Percentiles rank a stretch among this genome's conserved stretches.
phyloP scores from a whole-genome alignment of 2,113 vertebrate species.

The Petroica traversi region DNA sequence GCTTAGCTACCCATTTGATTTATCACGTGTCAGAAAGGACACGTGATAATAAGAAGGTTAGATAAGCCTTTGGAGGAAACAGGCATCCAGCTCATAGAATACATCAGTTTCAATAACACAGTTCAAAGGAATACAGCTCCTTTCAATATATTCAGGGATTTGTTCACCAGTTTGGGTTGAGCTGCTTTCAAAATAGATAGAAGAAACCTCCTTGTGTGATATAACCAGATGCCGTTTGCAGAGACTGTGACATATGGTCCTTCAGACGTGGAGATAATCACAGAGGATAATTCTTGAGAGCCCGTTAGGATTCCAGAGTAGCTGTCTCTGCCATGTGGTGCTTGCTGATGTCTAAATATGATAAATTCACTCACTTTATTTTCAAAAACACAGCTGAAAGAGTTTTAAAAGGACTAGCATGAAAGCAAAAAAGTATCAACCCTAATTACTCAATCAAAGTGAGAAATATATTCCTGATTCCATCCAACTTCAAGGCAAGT shows the following conservation, averaged over 20 bases:
- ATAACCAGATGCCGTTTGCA: slow-evolving; percentile 54
- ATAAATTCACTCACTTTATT: slow-evolving; percentile 60
- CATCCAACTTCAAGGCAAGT: slow-evolving; percentile 59
- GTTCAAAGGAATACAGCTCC: slow-evolving; percentile 37
- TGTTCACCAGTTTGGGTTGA: slow-evolving; percentile 38
- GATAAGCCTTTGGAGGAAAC: slow-evolving; percentile 5
- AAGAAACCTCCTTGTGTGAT: slow-evolving; percentile 40
- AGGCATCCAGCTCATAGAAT: not conserved
- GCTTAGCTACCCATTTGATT: slow-evolving; percentile 7
- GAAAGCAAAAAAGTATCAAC: slow-evolving; percentile 13
- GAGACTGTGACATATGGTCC: slow-evolving; percentile 59
- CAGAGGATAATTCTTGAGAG: slow-evolving; percentile 60
- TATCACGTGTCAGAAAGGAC: slow-evolving; percentile 5
- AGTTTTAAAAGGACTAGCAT: slow-evolving; percentile 43
- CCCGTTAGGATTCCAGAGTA: slow-evolving; percentile 45
- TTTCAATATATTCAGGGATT: slow-evolving; percentile 32
- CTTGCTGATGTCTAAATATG: slow-evolving; percentile 55
- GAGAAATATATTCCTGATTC: slow-evolving; percentile 56
- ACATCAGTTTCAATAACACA: slow-evolving; percentile 19
- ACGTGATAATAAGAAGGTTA: not conserved
- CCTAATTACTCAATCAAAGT: slow-evolving; percentile 64
- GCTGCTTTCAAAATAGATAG: slow-evolving; percentile 48
- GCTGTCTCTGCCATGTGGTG: slow-evolving; percentile 54
- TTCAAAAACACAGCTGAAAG: slow-evolving; percentile 60
- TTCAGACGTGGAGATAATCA: slow-evolving; percentile 66